Percentiles rank a stretch among this genome's conserved stretches.
Conservation (phyloP, 2,888 invertebrate species). For the Phragmatobia fuliginosa region DNA sequence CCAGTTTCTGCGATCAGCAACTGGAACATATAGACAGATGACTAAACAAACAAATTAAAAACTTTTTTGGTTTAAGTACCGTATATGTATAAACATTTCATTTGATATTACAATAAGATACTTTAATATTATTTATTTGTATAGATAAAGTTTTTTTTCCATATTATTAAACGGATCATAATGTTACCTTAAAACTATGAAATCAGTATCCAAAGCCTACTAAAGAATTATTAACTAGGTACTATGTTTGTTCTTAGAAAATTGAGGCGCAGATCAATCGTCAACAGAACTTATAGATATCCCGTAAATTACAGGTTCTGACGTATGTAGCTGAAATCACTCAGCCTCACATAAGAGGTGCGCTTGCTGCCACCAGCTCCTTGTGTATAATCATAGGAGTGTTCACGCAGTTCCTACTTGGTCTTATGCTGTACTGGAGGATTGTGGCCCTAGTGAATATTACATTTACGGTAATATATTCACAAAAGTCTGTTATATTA, state of each 20-base stretch:
- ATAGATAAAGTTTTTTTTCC: too few species aligned
- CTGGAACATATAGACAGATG: too few species aligned
- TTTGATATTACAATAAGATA: too few species aligned
- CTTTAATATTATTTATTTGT: too few species aligned
- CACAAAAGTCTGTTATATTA: not conserved
- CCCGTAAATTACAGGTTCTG: slow-evolving; percentile 85
- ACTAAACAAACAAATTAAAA: too few species aligned
- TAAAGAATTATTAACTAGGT: too few species aligned
- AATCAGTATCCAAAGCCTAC: not conserved
- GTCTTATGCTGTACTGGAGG: slow-evolving; percentile 90
- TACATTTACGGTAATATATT: slow-evolving; percentile 83
- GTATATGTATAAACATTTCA: too few species aligned
- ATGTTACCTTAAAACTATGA: not conserved
- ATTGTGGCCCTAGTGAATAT: slow-evolving; percentile 90
- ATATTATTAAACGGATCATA: too few species aligned
- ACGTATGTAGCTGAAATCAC: slow-evolving; percentile 95
- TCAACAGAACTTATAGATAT: not conserved
- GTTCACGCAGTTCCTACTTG: slow-evolving; percentile 91
- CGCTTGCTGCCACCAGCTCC: slow-evolving; percentile 91
- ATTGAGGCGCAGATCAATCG: not conserved
- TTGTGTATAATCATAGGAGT: slow-evolving; percentile 92
- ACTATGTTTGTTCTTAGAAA: not conserved
- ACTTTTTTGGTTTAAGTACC: too few species aligned
- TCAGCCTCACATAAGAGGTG: slow-evolving; percentile 92
- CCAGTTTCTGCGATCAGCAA: too few species aligned